Evolutionary conservation across 1,140 invertebrate genomes (phyloP), one percentile per base, ranked within the genome.

Genomic region (Pantala flavescens): DNA sequence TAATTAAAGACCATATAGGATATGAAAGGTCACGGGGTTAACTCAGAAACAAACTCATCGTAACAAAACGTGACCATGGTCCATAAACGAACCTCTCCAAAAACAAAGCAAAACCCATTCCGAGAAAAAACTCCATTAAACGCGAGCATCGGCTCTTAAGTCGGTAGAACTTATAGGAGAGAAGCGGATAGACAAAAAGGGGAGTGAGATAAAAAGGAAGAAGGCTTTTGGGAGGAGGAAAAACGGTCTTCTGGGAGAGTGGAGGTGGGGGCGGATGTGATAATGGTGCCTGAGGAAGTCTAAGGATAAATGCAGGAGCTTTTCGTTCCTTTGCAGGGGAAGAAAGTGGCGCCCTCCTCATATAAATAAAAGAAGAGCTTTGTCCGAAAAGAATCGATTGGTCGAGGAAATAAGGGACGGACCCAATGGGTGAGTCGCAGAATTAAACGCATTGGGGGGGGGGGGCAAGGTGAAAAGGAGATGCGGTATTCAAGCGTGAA

Each of bases 321-420:
- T 63, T 63, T 14, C 49, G 49, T 63, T 36, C 28, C 28, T 36
- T 63, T 63, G 49, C 16, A 63, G 49, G 12, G 14, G 49, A 63
- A 63, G 49, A 63, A 63, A 63, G 49, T 63, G 49, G 49, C 49
- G 49, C 49, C 49, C 49, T 63, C 49, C 49, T 63, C 49, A 63
- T 63, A 63, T 63, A 63, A 63, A 63, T 63, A 63, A 63, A 63
- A 63, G 49, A 63, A 63, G 49, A 63, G 49, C 49, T 63, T 63
- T 63, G 49, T 63, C 49, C 49, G 49, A 63, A 63, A 1, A 12
- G 49, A 63, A 63, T 63, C 49, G 49, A 63, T 63, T 63, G 49
- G 49, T 12, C 12, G 49, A 63, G 49, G 49, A 63, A 63, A 63
- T 63, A 63, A 21, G 3, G 49, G 49, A 21, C 3, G n/a, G 49